phyloP scores from a whole-genome alignment of 2,797 vertebrate species.

The Malacoraja senta region DNA sequence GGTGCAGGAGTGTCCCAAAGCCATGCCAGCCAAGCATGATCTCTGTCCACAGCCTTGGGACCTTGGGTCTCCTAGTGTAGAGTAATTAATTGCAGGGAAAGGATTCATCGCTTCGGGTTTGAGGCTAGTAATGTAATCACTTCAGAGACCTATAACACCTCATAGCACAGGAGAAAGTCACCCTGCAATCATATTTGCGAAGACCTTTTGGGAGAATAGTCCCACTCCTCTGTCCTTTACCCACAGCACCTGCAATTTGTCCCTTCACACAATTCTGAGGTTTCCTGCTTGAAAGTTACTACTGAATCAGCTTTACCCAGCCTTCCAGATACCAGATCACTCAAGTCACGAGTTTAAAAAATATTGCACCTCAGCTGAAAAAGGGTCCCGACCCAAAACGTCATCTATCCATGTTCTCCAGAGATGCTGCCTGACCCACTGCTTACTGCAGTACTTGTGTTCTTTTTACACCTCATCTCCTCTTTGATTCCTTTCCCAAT shows the following conservation, averaged over 20 bases:
- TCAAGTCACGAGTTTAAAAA: no score
- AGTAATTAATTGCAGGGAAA: no score
- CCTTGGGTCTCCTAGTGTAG: neutral
- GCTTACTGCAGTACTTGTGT: no score
- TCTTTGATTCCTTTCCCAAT: neutral
- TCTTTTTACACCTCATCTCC: neutral
- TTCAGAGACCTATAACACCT: neutral
- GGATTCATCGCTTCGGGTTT: neutral
- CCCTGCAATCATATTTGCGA: neutral
- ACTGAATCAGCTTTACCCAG: neutral
- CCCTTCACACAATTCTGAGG: neutral
- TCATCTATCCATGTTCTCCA: no score
- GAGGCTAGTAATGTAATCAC: neutral
- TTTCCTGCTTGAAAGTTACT: neutral
- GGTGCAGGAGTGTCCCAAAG: neutral
- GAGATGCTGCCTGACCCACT: no score
- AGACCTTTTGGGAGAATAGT: neutral
- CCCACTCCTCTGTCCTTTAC: neutral
- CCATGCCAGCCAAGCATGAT: neutral
- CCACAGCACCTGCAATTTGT: neutral
- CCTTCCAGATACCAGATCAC: neutral
- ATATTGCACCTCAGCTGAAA: no score
- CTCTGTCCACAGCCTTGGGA: neutral
- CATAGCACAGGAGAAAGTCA: neutral
- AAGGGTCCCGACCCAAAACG: no score